These are phyloP conservation scores for Liopterus haemorrhoidalis DNA, from an alignment of 2,888 invertebrate species.

Conservation along the genomic window DNA sequence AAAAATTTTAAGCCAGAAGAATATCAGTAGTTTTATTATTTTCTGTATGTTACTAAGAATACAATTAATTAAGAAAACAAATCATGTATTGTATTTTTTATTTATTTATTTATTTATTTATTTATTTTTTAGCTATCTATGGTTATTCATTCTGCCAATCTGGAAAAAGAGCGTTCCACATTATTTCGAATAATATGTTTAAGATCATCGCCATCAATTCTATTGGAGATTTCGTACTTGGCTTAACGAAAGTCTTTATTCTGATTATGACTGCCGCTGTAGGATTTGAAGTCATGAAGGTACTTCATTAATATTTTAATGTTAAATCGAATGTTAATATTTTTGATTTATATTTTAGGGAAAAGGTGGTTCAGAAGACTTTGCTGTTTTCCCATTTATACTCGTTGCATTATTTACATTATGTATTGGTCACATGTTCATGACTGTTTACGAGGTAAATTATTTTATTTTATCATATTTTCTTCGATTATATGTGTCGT, in stretches of 20 bases:
- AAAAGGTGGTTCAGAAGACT: too few species aligned
- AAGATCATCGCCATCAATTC: conserved; percentile 66
- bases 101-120: neutral
- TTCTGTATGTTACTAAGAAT: neutral
- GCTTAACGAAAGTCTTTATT: conserved; percentile 62
- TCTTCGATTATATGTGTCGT: neutral
- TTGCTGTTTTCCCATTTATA: conserved; percentile 58
- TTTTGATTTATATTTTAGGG: conserved; percentile 8
- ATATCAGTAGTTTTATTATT: too few species aligned
- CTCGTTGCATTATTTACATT: conserved; percentile 61
- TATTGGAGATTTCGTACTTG: conserved; percentile 66
- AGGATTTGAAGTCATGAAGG: conserved; percentile 56
- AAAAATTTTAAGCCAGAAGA: too few species aligned
- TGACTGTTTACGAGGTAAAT: conserved; percentile 65
- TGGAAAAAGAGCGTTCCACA: conserved; percentile 56
- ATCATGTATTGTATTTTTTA: too few species aligned
- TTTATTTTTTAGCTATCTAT: conserved; percentile 54
- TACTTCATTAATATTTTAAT: conserved; percentile 10
- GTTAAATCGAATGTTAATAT: neutral
- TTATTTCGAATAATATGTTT: conserved; percentile 57
- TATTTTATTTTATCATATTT: conserved; percentile 3
- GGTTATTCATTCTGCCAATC: conserved; percentile 60
- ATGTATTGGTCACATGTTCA: conserved; percentile 64
- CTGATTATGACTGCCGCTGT: conserved; percentile 57
- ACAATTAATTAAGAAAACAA: conserved; percentile 5